Base-by-base conservation (phyloP, 2,888 invertebrate species). In the Thereva nobilitata region DNA sequence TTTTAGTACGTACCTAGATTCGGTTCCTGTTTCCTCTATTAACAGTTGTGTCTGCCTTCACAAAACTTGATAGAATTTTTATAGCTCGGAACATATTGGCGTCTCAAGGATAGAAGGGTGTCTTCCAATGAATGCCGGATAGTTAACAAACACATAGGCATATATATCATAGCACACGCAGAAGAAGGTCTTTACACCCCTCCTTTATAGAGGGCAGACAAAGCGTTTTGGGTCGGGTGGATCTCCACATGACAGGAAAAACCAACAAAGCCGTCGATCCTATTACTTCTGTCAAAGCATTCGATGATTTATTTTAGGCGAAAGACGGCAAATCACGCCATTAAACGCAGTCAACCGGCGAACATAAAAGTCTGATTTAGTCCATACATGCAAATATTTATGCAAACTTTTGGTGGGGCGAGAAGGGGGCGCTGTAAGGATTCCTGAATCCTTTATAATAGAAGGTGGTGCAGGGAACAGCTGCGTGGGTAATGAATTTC, bases 271-370 rank as follows among this genome's bases (percentile, higher is more conserved):
- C 61, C 61, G 64, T 64, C 64, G 54, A 64, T 54, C 64, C 64
- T 64, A 64, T 64, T 64, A 64, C 54, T 64, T 64, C 64, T 64
- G 64, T 64, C 64, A 64, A 44, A 64, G 53, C 45, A 64, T 64
- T 44, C 54, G 64, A 55, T 64, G 64, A 64, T 64, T 64, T 64
- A 64, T 64, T 55, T 64, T 41, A 45, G 7, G 10, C 8, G 45
- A 55, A 64, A 54, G 64, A 47, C 44, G 55, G 52, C 66, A 66
- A 70, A 70, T 70, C 69, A 70, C 69, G 67, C 69, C 56, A 70
- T 70, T 68, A 70, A 70, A 67, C 66, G 69, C 69, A 70, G 45
- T 64, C 53, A 64, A 70, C 57, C 69, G 53, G 64, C 52, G 41
- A 70, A 67, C 65, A 57, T 61, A 67, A 69, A 61, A 45, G 44